Evolutionary conservation across 2,113 vertebrate genomes (phyloP), one percentile per base, ranked within the genome.

Genomic region (Brachyhypopomus gauderio): DNA sequence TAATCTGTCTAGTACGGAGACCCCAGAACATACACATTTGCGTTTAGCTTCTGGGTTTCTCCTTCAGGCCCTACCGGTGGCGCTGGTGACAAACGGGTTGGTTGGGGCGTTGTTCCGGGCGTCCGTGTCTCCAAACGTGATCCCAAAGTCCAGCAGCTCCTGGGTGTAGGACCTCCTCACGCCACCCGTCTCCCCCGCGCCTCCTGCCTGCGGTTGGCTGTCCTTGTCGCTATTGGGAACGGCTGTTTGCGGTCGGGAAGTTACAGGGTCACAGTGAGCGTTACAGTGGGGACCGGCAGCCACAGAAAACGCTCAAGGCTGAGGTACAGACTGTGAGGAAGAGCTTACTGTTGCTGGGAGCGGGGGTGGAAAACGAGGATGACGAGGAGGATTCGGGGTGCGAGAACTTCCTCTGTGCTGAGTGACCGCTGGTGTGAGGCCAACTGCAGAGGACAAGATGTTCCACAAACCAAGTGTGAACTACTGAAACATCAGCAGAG

Each of bases 111-210:
- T 75, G 22, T 55, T 60, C 7, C 72, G 75, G 34, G 77, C 22
- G 16, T 59, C 14, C 7, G 85, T 70, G 4, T 72, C 75, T 6
- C 84, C 87, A 78, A 94, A 94, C 22, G 90, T 86, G 5, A 94
- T 93, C 12, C 90, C 92, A 66, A 85, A 74, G 75, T 87, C 85
- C 72, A 87, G 77, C 56, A 94, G 89, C 27, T 93, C 93, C 74
- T 94, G 91, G 0, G 86, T 77, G 83, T 93, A 93, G 0, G 93
- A 93, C 59, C 79, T 79, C 52, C 64, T 83, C 41, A 81, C 78
- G 4, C 75, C 58, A 9, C 80, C 63, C 16, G 70, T 41, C 22
- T 66, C 66, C 7, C 48, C 79, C 6, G 41, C 58, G 11, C 60
- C 79, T 38, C 8, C 12, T 14, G 72, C 80, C 56, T 80, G 80